Conservation (phyloP, 1,140 invertebrate species). For the Chironomus striatipennis region DNA sequence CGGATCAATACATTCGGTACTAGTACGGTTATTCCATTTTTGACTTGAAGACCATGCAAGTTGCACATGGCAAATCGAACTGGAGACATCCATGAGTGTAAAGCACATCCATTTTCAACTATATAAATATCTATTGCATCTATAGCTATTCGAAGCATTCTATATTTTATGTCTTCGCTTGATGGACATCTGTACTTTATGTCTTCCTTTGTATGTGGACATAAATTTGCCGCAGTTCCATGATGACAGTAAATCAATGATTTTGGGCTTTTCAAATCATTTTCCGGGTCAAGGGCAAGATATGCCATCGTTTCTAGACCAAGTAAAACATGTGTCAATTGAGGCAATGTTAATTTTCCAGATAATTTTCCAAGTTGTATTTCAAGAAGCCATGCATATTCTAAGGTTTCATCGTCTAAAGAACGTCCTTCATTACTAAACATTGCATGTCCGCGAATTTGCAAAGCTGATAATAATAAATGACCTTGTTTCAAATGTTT, state of each 20-base stretch:
- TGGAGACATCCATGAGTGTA: constrained; percentile 81
- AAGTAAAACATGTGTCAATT: constrained; percentile 75
- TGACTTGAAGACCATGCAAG: constrained; percentile 82
- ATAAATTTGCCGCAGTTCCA: constrained; percentile 64
- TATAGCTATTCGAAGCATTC: constrained; percentile 81
- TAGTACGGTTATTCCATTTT: constrained; percentile 80
- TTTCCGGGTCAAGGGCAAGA: constrained; percentile 80
- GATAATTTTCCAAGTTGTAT: constrained; percentile 73
- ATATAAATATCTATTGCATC: constrained; percentile 88
- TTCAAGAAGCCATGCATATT: constrained; percentile 92
- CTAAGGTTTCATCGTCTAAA: constrained; percentile 87
- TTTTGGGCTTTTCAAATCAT: constrained; percentile 69
- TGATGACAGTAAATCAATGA: constrained; percentile 78
- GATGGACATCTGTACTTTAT: constrained; percentile 72
- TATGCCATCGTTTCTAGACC: constrained; percentile 84
- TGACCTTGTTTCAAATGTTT: constrained; percentile 81
- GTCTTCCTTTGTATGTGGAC: constrained; percentile 60
- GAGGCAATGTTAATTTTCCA: constrained; percentile 68
- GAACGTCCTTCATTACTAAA: constrained; percentile 86
- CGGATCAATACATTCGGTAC: constrained; percentile 67
- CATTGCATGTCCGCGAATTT: constrained; percentile 92
- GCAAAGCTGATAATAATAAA: constrained; percentile 78
- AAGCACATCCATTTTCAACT: constrained; percentile 76
- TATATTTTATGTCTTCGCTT: constrained; percentile 88
- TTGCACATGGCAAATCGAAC: constrained; percentile 86